phyloP scores from a whole-genome alignment of 2,888 invertebrate genomes.

The Lamproptera curius region DNA sequence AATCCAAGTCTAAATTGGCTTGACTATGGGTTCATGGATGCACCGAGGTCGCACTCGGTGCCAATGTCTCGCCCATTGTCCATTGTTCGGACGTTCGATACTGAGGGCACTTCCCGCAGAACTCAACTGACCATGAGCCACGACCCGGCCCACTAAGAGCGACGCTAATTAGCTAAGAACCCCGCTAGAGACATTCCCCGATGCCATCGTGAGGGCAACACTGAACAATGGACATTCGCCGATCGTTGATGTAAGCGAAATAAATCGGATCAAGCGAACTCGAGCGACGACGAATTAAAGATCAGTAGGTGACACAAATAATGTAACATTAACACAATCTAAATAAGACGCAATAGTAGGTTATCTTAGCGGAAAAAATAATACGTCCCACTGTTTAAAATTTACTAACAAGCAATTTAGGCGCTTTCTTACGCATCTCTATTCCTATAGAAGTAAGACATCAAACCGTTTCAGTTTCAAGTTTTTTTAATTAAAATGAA shows the following conservation, averaged over 20 bases:
- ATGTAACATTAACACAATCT: no score
- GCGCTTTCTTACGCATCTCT: not conserved
- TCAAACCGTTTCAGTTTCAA: not conserved
- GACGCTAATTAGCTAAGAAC: conserved; percentile 15
- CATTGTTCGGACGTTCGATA: conserved; percentile 52
- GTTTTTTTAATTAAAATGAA: not conserved
- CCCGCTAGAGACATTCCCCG: conserved; percentile 3
- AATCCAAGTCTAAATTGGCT: no score
- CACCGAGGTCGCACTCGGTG: conserved; percentile 57
- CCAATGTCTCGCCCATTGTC: conserved; percentile 59
- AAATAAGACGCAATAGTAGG: not conserved
- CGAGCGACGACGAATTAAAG: no score
- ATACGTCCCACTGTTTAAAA: not conserved
- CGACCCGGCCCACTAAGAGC: conserved; percentile 24
- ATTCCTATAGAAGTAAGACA: not conserved
- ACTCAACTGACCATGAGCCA: conserved; percentile 50
- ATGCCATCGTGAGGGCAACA: not conserved
- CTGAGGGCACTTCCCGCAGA: conserved; percentile 65
- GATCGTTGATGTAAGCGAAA: not conserved
- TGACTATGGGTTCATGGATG: conserved; percentile 54
- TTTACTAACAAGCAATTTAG: not conserved
- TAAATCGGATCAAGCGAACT: not conserved
- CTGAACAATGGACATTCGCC: conserved; percentile 3
- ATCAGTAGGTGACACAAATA: no score
- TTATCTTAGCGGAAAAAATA: not conserved